phyloP scores from a whole-genome alignment of 1,140 invertebrate genomes.

The Calycopis cecrops region DNA sequence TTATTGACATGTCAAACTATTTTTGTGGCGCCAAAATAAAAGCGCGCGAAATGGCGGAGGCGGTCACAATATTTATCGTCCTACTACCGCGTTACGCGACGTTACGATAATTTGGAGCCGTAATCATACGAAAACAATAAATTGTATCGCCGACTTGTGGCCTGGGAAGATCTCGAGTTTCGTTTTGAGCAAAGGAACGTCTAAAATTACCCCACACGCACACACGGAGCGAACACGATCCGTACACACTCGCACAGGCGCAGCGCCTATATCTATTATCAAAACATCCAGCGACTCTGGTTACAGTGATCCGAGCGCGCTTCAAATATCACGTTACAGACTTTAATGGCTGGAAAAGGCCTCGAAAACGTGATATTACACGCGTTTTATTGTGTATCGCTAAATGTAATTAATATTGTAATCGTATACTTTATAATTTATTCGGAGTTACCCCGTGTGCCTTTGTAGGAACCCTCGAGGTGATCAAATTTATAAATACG shows the following conservation, averaged over 20 bases:
- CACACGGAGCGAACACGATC: conserved; percentile 37
- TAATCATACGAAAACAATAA: conserved; percentile 73
- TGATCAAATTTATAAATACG: conserved; percentile 72
- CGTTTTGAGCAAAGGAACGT: conserved; percentile 73
- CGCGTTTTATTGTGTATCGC: conserved; percentile 72
- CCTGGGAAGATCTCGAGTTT: conserved; percentile 68
- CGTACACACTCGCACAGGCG: conserved; percentile 52
- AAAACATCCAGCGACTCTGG: conserved; percentile 71
- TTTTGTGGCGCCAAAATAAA: conserved; percentile 69
- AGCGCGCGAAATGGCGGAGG: conserved; percentile 46
- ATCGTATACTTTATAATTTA: conserved; percentile 66
- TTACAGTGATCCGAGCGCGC: conserved; percentile 73
- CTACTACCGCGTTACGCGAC: conserved; percentile 30
- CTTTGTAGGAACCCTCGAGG: conserved; percentile 48
- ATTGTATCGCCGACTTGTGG: conserved; percentile 67
- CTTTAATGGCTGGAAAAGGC: conserved; percentile 75
- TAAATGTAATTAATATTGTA: conserved; percentile 73
- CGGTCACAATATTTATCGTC: conserved; percentile 31
- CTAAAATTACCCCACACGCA: conserved; percentile 72
- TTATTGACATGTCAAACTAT: conserved; percentile 73
- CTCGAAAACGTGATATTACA: conserved; percentile 74
- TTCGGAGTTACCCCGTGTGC: conserved; percentile 49
- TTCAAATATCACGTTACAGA: conserved; percentile 71
- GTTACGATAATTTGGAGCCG: conserved; percentile 42
- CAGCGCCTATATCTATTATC: conserved; percentile 72